phyloP scores from a whole-genome alignment of 1,140 invertebrate genomes.

The Ylistrum balloti region DNA sequence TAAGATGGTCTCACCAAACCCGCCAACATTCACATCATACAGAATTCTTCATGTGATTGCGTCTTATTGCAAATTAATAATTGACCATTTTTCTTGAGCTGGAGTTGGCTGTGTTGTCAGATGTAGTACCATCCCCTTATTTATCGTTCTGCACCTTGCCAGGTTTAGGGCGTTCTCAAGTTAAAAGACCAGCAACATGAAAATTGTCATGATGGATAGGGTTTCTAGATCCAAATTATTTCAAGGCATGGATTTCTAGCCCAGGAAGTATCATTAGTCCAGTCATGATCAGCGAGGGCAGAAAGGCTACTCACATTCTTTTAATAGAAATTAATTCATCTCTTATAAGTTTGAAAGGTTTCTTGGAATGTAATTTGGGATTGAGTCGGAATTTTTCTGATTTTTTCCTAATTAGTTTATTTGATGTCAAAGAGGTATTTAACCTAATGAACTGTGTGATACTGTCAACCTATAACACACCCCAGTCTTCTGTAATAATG shows the following conservation, averaged over 20 bases:
- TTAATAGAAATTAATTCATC: conserved; percentile 25
- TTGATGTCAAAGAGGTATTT: not conserved
- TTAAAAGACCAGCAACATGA: conserved; percentile 26
- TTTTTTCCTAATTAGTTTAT: not conserved
- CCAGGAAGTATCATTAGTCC: not conserved
- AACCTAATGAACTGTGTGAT: not conserved
- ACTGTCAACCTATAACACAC: not conserved
- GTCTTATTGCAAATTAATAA: conserved; percentile 36
- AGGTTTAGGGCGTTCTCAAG: conserved; percentile 2
- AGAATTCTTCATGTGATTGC: conserved; percentile 39
- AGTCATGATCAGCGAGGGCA: too few relatives aligned
- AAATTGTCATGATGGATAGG: conserved; percentile 13
- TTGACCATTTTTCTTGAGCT: conserved; percentile 26
- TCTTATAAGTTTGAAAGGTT: conserved; percentile 5
- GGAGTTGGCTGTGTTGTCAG: not conserved
- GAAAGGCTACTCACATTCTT: not conserved
- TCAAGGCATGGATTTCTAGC: not conserved
- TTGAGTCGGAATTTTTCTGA: not conserved
- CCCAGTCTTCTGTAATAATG: not conserved
- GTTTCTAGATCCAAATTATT: conserved; percentile 18
- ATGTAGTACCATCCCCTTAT: conserved; percentile 8
- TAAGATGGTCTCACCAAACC: conserved; percentile 32
- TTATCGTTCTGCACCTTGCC: conserved; percentile 37
- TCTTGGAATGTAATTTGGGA: not conserved
- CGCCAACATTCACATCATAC: conserved; percentile 15